Percentiles rank a stretch among this genome's conserved stretches.
Evolutionary conservation across 2,888 invertebrate genomes (phyloP).

Genomic region (Trichacis sp.): DNA sequence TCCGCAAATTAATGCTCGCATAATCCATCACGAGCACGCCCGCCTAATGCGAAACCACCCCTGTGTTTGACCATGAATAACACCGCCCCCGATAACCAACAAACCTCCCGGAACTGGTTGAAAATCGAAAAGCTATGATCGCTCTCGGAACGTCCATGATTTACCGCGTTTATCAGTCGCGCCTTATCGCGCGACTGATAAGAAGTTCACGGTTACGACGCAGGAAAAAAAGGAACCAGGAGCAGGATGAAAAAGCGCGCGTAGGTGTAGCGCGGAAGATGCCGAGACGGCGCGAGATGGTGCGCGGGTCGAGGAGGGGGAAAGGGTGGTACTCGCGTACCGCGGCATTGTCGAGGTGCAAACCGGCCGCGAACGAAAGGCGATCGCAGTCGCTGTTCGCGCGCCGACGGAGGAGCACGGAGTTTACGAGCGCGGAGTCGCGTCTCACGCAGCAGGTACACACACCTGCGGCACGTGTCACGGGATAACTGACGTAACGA

Average conservation of each 20-base stretch:
- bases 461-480: not conserved
- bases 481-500: too few species aligned
- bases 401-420: constrained; percentile 51
- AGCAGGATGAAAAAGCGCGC: constrained; percentile 16
- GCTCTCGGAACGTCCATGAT: constrained; percentile 42
- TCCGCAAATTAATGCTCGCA: too few species aligned
- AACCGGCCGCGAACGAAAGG: constrained; percentile 65
- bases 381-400: constrained; percentile 63
- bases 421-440: constrained; percentile 1
- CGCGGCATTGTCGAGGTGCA: constrained; percentile 63
- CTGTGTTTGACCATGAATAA: too few species aligned
- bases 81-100: not conserved
- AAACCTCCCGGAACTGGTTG: not conserved
- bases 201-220: constrained; percentile 44
- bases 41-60: too few species aligned
- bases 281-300: constrained; percentile 15
- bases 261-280: constrained; percentile 5
- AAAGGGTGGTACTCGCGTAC: constrained; percentile 35
- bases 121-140: constrained; percentile 20
- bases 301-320: constrained; percentile 26
- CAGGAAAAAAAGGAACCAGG: constrained; percentile 16
- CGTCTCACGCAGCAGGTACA: not conserved
- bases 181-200: constrained; percentile 54
- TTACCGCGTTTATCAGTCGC: constrained; percentile 49
- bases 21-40: too few species aligned